Base-by-base conservation (phyloP, 2,888 invertebrate genomes). In the Eumerus sabulonum region DNA sequence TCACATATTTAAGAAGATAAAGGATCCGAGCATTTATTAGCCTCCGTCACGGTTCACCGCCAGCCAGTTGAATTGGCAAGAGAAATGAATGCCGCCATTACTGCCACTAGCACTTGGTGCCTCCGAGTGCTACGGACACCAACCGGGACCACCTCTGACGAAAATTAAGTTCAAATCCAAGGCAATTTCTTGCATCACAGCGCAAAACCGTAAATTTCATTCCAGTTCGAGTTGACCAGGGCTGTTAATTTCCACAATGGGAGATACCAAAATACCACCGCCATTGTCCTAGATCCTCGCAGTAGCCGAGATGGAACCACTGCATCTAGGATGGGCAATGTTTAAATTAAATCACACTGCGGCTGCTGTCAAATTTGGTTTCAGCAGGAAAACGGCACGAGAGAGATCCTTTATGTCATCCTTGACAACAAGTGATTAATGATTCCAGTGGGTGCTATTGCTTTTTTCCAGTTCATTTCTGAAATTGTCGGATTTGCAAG, bases 361-460 rank as follows among this genome's bases (percentile, higher is more conserved):
- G 44, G 51, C 35, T 27, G 2, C 27, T 27, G 35, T 17, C 19
- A 1, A 18, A 38, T n/a, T 13, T 42, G 27, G 11, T 54, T 54
- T n/a, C 12, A 27, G 27, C 27, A 27, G 27, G 27, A 7, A 7
- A 27, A 27, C 27, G 27, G 27, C 27, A 27, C n/a, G n/a, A n/a
- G n/a, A n/a, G n/a, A 27, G 27, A 27, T 27, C 38, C 19, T 48
- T 38, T 38, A 11, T 45, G 18, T 18, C 45, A 17, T 47, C 35
- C 51, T 48, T 51, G 59, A 53, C 59, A 72, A 27, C 64, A 56
- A 57, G 47, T 72, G 67, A 77, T 77, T 77, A 77, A 72, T 72
- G 76, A 67, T 47, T 62, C 50, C 57, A 50, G 42, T 77, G 18
- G 35, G n/a, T n/a, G n/a, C 76, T 48, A 64, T 76, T 66, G 54